Percentiles rank a stretch among this genome's conserved stretches.
These are phyloP conservation scores for Platyrinchus mystaceus DNA, from an alignment of 2,797 vertebrate species.

Conservation along the genomic window DNA sequence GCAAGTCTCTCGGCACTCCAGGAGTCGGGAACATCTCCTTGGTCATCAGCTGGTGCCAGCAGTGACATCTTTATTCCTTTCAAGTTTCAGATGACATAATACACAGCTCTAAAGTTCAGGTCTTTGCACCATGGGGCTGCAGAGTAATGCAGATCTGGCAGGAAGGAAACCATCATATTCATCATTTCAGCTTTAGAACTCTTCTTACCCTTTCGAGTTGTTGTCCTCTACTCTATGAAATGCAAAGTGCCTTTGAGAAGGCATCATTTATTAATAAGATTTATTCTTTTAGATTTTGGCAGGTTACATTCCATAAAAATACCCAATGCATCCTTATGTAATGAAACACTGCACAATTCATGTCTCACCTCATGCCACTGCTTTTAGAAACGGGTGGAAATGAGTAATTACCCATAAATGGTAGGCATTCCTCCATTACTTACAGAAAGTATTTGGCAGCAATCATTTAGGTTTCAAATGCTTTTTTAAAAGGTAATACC, in stretches of 20 bases:
- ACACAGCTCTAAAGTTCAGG: neutral
- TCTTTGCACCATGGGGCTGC: neutral
- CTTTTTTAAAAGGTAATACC: constrained; percentile 26
- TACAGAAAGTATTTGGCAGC: constrained; percentile 13
- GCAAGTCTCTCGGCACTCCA: neutral
- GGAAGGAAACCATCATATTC: constrained; percentile 18
- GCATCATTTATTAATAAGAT: constrained; percentile 44
- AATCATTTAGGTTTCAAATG: constrained; percentile 35
- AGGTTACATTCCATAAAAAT: constrained; percentile 42
- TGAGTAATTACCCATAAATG: constrained; percentile 51
- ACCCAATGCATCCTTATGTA: neutral
- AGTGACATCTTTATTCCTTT: neutral
- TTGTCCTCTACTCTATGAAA: constrained; percentile 29
- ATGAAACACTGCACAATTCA: constrained; percentile 25
- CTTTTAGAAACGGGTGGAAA: constrained; percentile 10
- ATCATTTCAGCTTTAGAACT: constrained; percentile 4
- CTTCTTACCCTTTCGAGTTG: neutral
- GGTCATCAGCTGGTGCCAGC: neutral
- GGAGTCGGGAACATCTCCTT: neutral
- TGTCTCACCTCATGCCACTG: constrained; percentile 51
- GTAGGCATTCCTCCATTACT: constrained; percentile 28
- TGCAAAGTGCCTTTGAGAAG: constrained; percentile 46
- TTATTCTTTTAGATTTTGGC: constrained; percentile 37
- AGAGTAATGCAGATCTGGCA: neutral
- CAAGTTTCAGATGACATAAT: neutral